Conservation (phyloP, 2,888 invertebrate species). For the Cataglyphis altisquamis region DNA sequence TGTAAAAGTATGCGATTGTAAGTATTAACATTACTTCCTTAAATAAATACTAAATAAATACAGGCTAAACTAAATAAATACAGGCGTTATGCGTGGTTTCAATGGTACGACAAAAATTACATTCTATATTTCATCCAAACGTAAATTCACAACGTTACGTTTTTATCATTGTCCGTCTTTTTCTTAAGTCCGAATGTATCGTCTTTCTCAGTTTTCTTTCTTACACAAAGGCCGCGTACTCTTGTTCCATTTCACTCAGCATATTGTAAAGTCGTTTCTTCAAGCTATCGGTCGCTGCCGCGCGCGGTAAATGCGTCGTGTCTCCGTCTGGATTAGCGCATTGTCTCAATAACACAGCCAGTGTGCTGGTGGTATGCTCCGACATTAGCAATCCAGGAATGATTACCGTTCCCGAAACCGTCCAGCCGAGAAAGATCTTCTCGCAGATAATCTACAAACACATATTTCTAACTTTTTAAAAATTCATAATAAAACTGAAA, state of each 20-base stretch:
- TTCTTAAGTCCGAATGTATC: background rate
- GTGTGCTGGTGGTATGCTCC: slow-evolving; percentile 88
- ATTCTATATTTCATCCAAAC: background rate
- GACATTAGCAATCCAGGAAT: slow-evolving; percentile 89
- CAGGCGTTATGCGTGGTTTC: background rate
- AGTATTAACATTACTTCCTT: background rate
- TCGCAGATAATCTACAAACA: slow-evolving; percentile 89
- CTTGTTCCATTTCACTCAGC: slow-evolving; percentile 86
- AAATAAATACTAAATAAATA: background rate
- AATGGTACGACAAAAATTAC: background rate
- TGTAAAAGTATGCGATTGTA: background rate
- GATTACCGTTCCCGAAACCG: slow-evolving; percentile 88
- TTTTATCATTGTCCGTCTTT: background rate
- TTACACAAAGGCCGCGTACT: slow-evolving; percentile 75
- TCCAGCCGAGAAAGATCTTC: slow-evolving; percentile 90
- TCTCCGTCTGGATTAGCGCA: slow-evolving; percentile 88
- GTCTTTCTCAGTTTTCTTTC: background rate
- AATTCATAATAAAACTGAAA: background rate
- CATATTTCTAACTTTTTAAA: background rate
- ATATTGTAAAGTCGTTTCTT: slow-evolving; percentile 87
- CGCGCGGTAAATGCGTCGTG: slow-evolving; percentile 85
- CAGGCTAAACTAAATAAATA: background rate
- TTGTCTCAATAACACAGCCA: slow-evolving; percentile 88
- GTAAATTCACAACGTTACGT: background rate
- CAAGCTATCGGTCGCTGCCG: slow-evolving; percentile 86